Base-by-base conservation (phyloP, 2,113 vertebrate species). In the mouse (Mus musculus) region DNA sequence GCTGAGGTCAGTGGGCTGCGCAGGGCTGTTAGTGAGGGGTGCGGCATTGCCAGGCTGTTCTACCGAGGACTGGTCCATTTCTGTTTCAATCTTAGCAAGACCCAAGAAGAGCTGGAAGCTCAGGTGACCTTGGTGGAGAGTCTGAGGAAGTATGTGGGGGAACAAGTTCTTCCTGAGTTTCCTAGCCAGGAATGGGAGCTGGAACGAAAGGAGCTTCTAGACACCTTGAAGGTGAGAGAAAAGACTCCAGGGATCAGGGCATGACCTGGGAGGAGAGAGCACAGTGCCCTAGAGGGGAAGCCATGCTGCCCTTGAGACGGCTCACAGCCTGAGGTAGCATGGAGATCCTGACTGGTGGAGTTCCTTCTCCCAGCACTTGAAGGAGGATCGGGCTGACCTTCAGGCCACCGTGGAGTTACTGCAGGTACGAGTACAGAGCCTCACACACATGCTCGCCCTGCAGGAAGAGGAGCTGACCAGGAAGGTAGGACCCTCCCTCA, bases 101-200 rank as follows among this genome's bases (percentile, higher is more conserved):
- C 97, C 59, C 96, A 97, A 65, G 91, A 93, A 28, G 96, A 98
- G 39, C 54, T 98, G 75, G 88, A 97, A 56, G 94, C 96, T 52
- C 98, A 98, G 90, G 96, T 97, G 95, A 73, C 96, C 49, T 88
- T 98, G 90, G 97, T 98, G 46, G 96, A 95, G 80, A 98, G 97
- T 81, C 96, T 98, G 39, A 97, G 98, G 54, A 98, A 94, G 5
- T 98, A 98, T 0, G 96, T 98, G 0, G 98, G 98, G 20, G 98
- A 98, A 8, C 98, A 98, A 26, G 94, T 95, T 8, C 94, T 98
- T 13, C 92, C 95, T 0, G 96, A 98, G 54, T 81, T 26, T 33
- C 84, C 49, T 14, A 78, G 88, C 30, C 94, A 96, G 61, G 82
- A 90, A 0, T 97, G 97, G 97, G 96, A 96, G 17, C 89, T 36